These are phyloP conservation scores for Phlogophora meticulosa DNA, from an alignment of 2,888 invertebrate species.

Conservation along the genomic window DNA sequence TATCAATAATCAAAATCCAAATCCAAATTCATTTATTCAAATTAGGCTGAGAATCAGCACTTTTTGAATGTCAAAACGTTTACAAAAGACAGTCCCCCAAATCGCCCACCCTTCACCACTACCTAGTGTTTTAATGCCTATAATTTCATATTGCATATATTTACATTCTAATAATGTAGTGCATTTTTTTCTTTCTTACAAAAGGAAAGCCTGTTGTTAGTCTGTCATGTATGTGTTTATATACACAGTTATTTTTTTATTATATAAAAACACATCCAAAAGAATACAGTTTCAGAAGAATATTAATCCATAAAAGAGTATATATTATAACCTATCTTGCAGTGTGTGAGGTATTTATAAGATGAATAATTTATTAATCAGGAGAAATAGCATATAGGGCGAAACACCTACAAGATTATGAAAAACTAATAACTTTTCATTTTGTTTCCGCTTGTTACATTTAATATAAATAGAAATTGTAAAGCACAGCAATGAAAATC, in stretches of 20 bases:
- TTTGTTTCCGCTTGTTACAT: neutral
- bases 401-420: too few relatives aligned
- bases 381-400: too few relatives aligned
- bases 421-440: conserved; percentile 1
- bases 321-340: neutral
- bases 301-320: neutral
- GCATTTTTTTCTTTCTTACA: neutral
- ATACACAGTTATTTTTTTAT: neutral
- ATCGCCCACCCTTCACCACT: too few relatives aligned
- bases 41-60: too few relatives aligned
- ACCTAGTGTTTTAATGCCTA: neutral
- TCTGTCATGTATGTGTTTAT: neutral
- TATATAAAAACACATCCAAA: neutral
- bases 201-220: neutral
- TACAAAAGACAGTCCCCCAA: too few relatives aligned
- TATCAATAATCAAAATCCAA: too few relatives aligned
- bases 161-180: conserved; percentile 4
- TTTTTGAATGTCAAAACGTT: too few relatives aligned
- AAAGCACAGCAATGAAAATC: neutral
- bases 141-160: neutral
- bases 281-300: too few relatives aligned
- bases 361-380: neutral
- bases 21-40: too few relatives aligned
- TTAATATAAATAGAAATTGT: neutral
- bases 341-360: conserved; percentile 7